Base-by-base conservation (phyloP, 2,113 vertebrate genomes). In the Zingel zingel region DNA sequence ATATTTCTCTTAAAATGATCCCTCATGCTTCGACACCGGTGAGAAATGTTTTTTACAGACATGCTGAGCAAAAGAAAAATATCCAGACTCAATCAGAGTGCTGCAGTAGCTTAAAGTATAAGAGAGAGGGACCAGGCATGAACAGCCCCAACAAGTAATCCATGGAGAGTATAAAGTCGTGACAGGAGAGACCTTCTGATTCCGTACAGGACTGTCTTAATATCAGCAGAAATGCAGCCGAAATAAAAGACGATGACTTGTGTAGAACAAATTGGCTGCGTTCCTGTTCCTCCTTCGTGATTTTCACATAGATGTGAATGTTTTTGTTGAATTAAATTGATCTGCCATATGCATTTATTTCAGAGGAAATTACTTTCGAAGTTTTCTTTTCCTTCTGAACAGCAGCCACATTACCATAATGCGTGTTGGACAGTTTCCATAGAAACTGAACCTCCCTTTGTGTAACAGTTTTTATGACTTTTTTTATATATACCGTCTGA, bases 361-460 rank as follows among this genome's bases (percentile, higher is more conserved):
- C 74, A 54, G 54, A 61, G 74, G 48, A 70, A 66, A 47, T 69
- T 50, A 65, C 58, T 67, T 62, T 65, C 64, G 27, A 74, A 74
- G 47, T 70, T 77, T 81, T 63, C 47, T 11, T 72, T 84, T 80
- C 70, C 62, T 51, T 81, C 80, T 62, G 70, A 75, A 74, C 56
- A 61, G 70, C 58, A 43, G 18, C 57, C 9, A 18, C 57, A 84
- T 85, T 88, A 88, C 25, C 72, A 83, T 90, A 82, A 72, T 75
- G 54, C 76, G 64, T 23, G 62, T 33, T 71, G 54, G 70, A 53
- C 68, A 36, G 87, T 89, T 89, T 79, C 85, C 87, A 89, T 87
- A 67, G 80, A 79, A 86, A 89, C 5, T 83, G 76, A 75, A 67
- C 19, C 19, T 83, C 50, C 19, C 61, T 86, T 56, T 43, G 48